phyloP scores from a whole-genome alignment of 2,797 vertebrate genomes.

The Rallus crepitans region DNA sequence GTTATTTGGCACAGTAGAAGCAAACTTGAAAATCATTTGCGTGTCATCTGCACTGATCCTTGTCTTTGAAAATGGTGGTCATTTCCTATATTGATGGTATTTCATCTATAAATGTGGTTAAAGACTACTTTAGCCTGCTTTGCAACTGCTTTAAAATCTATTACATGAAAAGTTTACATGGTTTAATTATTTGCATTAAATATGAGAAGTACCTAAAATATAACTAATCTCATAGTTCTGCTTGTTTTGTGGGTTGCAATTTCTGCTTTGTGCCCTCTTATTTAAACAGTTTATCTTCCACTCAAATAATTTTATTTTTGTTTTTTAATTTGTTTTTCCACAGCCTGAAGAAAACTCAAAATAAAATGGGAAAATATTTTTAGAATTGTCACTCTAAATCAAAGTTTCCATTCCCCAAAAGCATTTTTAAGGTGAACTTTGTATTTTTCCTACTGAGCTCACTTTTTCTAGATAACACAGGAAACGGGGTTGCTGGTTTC shows the following conservation, averaged over 20 bases:
- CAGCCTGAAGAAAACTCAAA: not conserved
- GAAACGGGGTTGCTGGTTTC: not conserved
- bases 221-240: not conserved
- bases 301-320: not conserved
- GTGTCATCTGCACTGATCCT: not conserved
- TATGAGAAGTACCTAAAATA: not conserved
- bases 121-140: not conserved
- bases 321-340: not conserved
- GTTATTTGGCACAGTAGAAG: not conserved
- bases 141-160: not conserved
- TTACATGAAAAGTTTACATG: not conserved
- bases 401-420: not conserved
- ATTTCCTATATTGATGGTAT: not conserved
- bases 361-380: not conserved
- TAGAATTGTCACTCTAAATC: constrained; percentile 30
- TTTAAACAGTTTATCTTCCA: not conserved
- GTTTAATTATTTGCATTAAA: not conserved
- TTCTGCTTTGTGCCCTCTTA: not conserved
- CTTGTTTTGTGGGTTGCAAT: not conserved
- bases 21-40: not conserved
- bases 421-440: not conserved
- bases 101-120: not conserved
- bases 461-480: not conserved
- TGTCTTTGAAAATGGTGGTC: not conserved
- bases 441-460: not conserved